Evolutionary conservation across 2,113 vertebrate genomes (phyloP).

Genomic region (Hydrochoerus hydrochaeris): DNA sequence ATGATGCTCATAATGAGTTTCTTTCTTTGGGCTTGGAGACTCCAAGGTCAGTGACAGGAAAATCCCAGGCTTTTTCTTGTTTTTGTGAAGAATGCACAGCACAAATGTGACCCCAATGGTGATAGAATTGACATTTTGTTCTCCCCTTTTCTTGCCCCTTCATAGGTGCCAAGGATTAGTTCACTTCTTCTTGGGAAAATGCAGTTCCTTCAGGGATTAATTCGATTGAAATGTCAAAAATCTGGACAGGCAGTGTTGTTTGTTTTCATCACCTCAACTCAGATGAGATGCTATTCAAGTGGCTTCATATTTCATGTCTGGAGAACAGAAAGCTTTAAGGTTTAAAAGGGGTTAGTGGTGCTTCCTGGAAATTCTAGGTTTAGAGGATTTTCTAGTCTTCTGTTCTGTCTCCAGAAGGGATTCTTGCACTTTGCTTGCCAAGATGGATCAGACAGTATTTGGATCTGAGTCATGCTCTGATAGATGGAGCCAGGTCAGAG

Average conservation of each 20-base stretch:
- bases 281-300: conserved; percentile 27
- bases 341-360: conserved; percentile 30
- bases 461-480: background rate
- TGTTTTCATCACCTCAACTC: conserved; percentile 24
- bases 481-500: background rate
- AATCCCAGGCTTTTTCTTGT: conserved; percentile 20
- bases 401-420: conserved; percentile 30
- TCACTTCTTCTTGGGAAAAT: conserved; percentile 17
- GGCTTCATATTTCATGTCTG: conserved; percentile 35
- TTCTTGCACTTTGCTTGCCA: conserved; percentile 3
- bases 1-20: conserved; percentile 13
- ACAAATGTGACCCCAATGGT: background rate
- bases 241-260: background rate
- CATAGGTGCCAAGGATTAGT: background rate
- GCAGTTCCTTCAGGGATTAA: conserved; percentile 39
- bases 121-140: background rate
- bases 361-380: conserved; percentile 40
- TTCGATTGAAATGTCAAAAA: conserved; percentile 45
- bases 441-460: background rate
- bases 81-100: background rate
- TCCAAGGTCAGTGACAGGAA: conserved; percentile 23
- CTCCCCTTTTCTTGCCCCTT: background rate
- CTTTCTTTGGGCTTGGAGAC: background rate
- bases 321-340: background rate
- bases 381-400: conserved; percentile 29